These are phyloP conservation scores for Orgyia antiqua DNA, from an alignment of 2,888 invertebrate species.

Conservation along the genomic window DNA sequence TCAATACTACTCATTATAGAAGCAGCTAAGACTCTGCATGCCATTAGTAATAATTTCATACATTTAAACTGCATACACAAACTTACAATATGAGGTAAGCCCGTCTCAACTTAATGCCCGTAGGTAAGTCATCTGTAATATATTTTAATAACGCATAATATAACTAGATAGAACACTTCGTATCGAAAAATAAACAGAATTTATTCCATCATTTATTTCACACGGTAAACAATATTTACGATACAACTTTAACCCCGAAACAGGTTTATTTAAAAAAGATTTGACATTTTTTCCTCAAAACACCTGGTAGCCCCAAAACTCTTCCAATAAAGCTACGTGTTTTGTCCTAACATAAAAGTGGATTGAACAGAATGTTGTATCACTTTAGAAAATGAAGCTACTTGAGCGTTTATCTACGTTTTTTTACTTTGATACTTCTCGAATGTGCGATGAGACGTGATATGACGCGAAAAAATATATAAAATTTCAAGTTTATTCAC, in stretches of 20 bases:
- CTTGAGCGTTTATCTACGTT: conserved; percentile 41
- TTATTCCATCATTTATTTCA: neutral
- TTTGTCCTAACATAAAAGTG: conserved; percentile 38
- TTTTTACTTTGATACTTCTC: conserved; percentile 36
- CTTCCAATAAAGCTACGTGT: conserved; percentile 31
- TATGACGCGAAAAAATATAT: conserved; percentile 16
- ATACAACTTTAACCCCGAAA: conserved; percentile 1
- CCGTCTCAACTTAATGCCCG: too few species aligned
- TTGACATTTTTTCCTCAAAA: conserved; percentile 11
- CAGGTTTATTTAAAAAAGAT: conserved; percentile 15
- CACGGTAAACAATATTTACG: conserved; percentile 1
- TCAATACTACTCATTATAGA: too few species aligned
- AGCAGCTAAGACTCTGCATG: too few species aligned
- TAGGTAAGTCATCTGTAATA: too few species aligned
- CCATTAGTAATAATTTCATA: too few species aligned
- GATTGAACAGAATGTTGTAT: conserved; percentile 48
- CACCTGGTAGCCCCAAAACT: conserved; percentile 21
- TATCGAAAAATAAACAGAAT: too few species aligned
- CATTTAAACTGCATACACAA: too few species aligned
- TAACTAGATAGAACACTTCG: too few species aligned
- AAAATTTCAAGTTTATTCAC: too few species aligned
- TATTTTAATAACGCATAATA: too few species aligned
- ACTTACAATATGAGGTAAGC: too few species aligned
- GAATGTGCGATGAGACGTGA: conserved; percentile 31
- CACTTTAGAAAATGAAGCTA: conserved; percentile 50